Evolutionary conservation across 2,797 vertebrate species (phyloP).

Genomic region (Clarias platycephalus): DNA sequence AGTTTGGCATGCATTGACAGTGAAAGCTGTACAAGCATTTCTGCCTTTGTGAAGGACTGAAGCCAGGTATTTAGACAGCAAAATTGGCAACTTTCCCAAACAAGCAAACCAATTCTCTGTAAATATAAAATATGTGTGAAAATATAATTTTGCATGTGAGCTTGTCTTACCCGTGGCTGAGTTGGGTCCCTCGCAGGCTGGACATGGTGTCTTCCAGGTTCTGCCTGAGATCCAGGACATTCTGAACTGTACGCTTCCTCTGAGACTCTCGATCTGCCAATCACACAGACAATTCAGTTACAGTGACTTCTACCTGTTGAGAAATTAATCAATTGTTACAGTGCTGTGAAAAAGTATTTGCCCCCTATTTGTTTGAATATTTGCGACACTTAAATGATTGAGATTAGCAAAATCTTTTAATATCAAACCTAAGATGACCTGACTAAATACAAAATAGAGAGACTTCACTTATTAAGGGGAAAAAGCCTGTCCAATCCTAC

Average conservation of each 20-base stretch:
- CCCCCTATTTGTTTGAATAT: too few relatives aligned
- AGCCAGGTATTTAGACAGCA: conserved; percentile 67
- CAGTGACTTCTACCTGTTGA: not conserved
- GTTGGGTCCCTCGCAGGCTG: conserved; percentile 92
- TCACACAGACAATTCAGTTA: conserved; percentile 46
- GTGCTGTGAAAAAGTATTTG: too few relatives aligned
- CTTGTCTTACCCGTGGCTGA: conserved; percentile 86
- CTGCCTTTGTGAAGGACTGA: conserved; percentile 61
- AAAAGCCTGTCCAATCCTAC: too few relatives aligned
- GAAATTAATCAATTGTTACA: too few relatives aligned
- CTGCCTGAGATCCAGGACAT: conserved; percentile 96
- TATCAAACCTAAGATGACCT: too few relatives aligned
- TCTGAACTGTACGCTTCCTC: conserved; percentile 96
- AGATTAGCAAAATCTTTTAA: too few relatives aligned
- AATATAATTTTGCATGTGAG: too few relatives aligned
- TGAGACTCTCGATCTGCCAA: conserved; percentile 92
- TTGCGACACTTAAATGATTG: too few relatives aligned
- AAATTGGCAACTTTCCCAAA: conserved; percentile 62
- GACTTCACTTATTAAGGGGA: too few relatives aligned
- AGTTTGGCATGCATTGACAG: conserved; percentile 56
- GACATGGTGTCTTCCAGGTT: conserved; percentile 99
- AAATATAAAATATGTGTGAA: conserved; percentile 7
- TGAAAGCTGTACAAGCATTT: conserved; percentile 56
- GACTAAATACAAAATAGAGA: too few relatives aligned
- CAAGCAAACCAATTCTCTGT: not conserved